A percentile compares a stretch with the other conserved stretches of the same genome.
These are phyloP conservation scores for Muscicapa adusta DNA, from an alignment of 2,113 vertebrate genomes.

Conservation along the genomic window DNA sequence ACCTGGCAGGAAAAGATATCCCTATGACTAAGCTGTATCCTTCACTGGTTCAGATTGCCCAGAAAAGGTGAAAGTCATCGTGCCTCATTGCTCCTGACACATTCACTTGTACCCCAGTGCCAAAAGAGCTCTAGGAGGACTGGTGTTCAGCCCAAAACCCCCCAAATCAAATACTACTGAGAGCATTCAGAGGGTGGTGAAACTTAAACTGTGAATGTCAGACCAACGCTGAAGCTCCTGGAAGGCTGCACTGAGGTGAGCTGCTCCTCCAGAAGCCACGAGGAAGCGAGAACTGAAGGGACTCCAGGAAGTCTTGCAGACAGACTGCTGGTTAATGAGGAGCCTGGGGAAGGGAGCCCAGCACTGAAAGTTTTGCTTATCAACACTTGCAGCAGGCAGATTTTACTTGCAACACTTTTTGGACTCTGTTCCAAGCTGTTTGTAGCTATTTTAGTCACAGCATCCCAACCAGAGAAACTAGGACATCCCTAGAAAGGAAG, in stretches of 20 bases:
- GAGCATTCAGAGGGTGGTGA: not conserved
- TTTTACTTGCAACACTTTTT: not conserved
- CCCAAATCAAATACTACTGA: not conserved
- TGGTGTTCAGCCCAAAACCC: not conserved
- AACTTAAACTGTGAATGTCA: not conserved
- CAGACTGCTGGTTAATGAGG: not conserved
- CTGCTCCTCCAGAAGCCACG: not conserved
- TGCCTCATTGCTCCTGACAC: not conserved
- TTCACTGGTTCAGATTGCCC: not conserved
- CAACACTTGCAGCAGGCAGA: not conserved
- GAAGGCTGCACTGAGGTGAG: not conserved
- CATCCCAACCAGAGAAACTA: not conserved
- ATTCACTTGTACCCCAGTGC: not conserved
- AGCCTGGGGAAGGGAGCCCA: not conserved
- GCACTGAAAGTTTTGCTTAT: not conserved
- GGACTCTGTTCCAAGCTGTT: not conserved
- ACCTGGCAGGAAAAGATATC: not conserved
- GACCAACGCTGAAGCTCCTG: not conserved
- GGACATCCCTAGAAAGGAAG: conserved; percentile 29
- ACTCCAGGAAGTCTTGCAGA: not conserved
- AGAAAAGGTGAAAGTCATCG: not conserved
- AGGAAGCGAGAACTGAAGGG: not conserved
- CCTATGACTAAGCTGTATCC: not conserved
- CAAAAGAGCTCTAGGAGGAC: not conserved
- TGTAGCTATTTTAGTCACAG: conserved; percentile 15